Evolutionary conservation across 2,888 invertebrate species (phyloP), one percentile per base, ranked within the genome.

Genomic region (Caenorhabditis afra): DNA sequence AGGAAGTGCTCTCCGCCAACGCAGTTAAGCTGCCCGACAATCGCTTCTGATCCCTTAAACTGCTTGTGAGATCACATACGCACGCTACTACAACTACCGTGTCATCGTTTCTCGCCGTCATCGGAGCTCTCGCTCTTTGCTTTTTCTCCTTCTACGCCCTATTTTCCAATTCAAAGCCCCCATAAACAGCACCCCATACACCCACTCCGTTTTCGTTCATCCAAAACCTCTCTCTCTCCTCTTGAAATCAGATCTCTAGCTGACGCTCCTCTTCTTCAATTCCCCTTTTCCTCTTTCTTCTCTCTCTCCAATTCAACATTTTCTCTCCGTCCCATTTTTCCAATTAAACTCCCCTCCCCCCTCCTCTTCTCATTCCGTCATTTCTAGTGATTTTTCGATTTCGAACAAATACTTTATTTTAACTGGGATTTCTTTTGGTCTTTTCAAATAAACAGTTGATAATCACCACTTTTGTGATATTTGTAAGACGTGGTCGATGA

Each of bases 21-120:
- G 55, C 67, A 55, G 64, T 79, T 41, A 79, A 79, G 67, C 67
- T 79, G 14, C 79, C 79, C 50, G 66, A 66, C 67, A 79, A 73
- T 73, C 79, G 62, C 49, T 77, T 77, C 35, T 68, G 59, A 70
- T 70, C 73, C 44, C 16, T 45, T 50, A 62, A 62, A 39, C 22
- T 39, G 41, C 47, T 61, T 35, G 29, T 20, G 20, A n/a, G 16
- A 53, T 20, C 55, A 29, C n/a, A 14, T 35, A 41, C 53, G 37
- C 22, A 50, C 58, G 22, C 58, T 37, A 23, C 18, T 67, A 18
- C 12, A 23, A 20, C 4, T 18, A n/a, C 39, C 45, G 11, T 35
- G 20, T 44, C 16, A 4, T 20, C 16, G 16, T 20, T 57, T 58
- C 39, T 53, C 22, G 29, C 55, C 10, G 22, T 59, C 39, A 35